These are phyloP conservation scores for Balaeniceps rex DNA, from an alignment of 2,113 vertebrate species.

Conservation along the genomic window DNA sequence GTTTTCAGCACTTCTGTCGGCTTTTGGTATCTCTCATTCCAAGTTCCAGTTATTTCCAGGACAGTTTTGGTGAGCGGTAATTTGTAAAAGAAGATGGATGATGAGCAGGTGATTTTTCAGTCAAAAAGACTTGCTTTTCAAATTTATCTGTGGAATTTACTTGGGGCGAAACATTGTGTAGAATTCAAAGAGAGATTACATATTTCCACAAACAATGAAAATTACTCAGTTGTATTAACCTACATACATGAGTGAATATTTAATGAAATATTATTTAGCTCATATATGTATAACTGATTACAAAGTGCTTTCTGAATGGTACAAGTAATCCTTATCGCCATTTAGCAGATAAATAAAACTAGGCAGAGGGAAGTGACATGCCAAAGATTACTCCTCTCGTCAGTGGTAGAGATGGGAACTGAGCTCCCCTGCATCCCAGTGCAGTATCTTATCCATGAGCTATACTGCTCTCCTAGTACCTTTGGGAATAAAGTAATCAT, in stretches of 20 bases:
- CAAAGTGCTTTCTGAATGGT: neutral
- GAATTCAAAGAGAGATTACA: neutral
- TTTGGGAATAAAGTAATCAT: neutral
- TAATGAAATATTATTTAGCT: neutral
- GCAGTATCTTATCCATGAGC: neutral
- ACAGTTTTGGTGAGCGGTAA: neutral
- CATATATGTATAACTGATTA: neutral
- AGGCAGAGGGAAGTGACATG: neutral
- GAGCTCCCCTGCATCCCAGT: neutral
- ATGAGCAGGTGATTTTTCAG: neutral
- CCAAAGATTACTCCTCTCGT: neutral
- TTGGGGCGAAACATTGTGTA: neutral
- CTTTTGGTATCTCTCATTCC: slow-evolving; percentile 36
- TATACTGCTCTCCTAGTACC: neutral
- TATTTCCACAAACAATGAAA: neutral
- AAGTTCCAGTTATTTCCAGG: slow-evolving; percentile 11
- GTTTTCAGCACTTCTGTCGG: slow-evolving; percentile 55
- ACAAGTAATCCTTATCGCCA: neutral
- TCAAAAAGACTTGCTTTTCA: neutral
- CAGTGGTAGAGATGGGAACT: neutral
- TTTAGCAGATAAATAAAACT: neutral
- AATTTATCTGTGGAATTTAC: neutral
- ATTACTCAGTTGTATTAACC: neutral
- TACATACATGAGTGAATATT: neutral
- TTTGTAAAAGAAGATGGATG: slow-evolving; percentile 24